Evolutionary conservation across 2,113 vertebrate species (phyloP), one percentile per base, ranked within the genome.

Genomic region (Nibea albiflora): DNA sequence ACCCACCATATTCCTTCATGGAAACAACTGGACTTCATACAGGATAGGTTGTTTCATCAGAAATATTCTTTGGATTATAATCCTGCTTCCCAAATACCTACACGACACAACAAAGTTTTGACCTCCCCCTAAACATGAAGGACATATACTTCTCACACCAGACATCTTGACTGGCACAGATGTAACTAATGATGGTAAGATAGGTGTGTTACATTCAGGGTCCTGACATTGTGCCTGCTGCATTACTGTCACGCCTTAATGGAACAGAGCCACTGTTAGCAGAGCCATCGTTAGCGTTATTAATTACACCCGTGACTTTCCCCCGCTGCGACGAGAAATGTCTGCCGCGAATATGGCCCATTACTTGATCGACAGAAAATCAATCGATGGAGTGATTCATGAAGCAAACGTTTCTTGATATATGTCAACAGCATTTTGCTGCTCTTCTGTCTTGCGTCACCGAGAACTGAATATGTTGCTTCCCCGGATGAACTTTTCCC

Each of bases 11-110:
- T 35, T 12, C 50, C 60, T 77, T 82, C 76, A 63, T 80, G 67
- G 67, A 77, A 81, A 76, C 73, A 85, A 76, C 63, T 62, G 63
- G 66, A 87, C 68, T n/a, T 76, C 44, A 78, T 61, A 35, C 31
- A 35, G 31, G 31, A 35, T 35, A 35, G 7, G 31, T 35, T 35
- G 31, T 35, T 19, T 76, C 44, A 78, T 57, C 22, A 56, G 22
- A 16, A n/a, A 22, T 53, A 10, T 42, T 22, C 15, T 44, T 42
- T 54, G 52, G n/a, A 54, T 22, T 54, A 54, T 17, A 19, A 60
- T 60, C 57, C 26, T 19, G 6, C 66, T 11, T 5, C 16, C 2
- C 8, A 19, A 44, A 56, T 15, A 42, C 15, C 22, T 3, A 39
- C 39, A 63, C 50, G 44, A 15, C 26, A 1, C 24, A 26, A 26